Base-by-base conservation (phyloP, 2,113 vertebrate genomes). In the Upupa epops region DNA sequence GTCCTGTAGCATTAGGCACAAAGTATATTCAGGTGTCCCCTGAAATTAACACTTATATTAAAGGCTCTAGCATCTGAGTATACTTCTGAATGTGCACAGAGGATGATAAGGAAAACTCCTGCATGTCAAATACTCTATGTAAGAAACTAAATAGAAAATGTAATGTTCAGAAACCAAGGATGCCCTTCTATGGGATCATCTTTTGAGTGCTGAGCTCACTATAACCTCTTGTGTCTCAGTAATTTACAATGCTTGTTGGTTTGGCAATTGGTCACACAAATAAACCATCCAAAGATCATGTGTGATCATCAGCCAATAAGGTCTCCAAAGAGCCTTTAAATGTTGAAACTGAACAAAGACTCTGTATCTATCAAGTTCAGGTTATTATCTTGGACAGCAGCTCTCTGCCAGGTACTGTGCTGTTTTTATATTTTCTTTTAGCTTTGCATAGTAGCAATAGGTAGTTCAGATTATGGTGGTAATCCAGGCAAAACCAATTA, bases 261-360 rank as follows among this genome's bases (percentile, higher is more conserved):
- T 94, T 91, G 79, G 74, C 90, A 92, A 83, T 96, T 95, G 96
- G 87, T 92, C 86, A 55, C 73, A 86, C 73, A 68, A 96, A 95
- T 95, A 96, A 96, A 96, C 92, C 15, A 8, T 92, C 31, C 68
- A 93, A 90, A 87, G 89, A 91, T 84, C 93, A 89, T 94, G 94
- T 91, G 94, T 93, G 40, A 56, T 92, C 66, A 73, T 74, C 48
- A 21, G 72, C 96, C 96, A 97, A 97, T 96, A 92, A 85, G 89
- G 71, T 85, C 86, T 92, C 82, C 71, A 89, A 91, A 92, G 93
- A 95, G 85, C 89, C 86, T 96, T 97, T 96, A 97, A 96, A 95
- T 91, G 86, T 88, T 94, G 89, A 83, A 69, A 87, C 89, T 86
- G 79, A 94, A 88, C 92, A 90, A 94, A 90, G 80, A 45, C 83